phyloP scores from a whole-genome alignment of 2,888 invertebrate species.

The Tiphia femorata region DNA sequence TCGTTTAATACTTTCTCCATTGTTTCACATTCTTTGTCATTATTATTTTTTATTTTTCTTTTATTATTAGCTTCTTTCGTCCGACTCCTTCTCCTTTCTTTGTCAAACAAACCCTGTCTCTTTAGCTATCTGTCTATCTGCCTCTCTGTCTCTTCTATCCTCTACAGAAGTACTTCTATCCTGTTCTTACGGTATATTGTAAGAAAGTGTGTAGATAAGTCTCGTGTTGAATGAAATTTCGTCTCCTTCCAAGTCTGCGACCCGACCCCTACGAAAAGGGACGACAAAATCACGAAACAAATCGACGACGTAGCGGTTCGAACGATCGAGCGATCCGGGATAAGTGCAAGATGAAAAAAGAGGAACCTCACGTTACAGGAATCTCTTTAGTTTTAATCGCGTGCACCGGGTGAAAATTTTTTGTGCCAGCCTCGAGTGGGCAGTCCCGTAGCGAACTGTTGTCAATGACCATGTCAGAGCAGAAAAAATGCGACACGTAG shows the following conservation, averaged over 20 bases:
- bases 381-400: too few species aligned
- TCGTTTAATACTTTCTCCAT: background rate
- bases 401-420: conserved; percentile 22
- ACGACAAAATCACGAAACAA: conserved; percentile 54
- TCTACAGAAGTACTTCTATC: conserved; percentile 36
- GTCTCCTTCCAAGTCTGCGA: conserved; percentile 51
- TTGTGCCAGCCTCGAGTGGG: conserved; percentile 64
- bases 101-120: conserved; percentile 1
- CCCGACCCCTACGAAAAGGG: conserved; percentile 68
- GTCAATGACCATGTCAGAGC: conserved; percentile 63
- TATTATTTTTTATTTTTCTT: conserved; percentile 8
- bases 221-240: conserved; percentile 63
- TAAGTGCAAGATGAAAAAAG: too few species aligned
- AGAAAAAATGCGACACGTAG: conserved; percentile 33
- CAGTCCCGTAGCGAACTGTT: conserved; percentile 63
- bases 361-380: too few species aligned
- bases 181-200: conserved; percentile 34
- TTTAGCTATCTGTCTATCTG: conserved; percentile 28
- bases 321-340: too few species aligned
- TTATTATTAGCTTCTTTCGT: too few species aligned
- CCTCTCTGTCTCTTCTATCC: conserved; percentile 32
- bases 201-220: conserved; percentile 62
- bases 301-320: too few species aligned
- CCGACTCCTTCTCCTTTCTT: conserved; percentile 6
- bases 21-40: background rate